phyloP scores from a whole-genome alignment of 2,797 vertebrate genomes.

The Gallinago stenura region DNA sequence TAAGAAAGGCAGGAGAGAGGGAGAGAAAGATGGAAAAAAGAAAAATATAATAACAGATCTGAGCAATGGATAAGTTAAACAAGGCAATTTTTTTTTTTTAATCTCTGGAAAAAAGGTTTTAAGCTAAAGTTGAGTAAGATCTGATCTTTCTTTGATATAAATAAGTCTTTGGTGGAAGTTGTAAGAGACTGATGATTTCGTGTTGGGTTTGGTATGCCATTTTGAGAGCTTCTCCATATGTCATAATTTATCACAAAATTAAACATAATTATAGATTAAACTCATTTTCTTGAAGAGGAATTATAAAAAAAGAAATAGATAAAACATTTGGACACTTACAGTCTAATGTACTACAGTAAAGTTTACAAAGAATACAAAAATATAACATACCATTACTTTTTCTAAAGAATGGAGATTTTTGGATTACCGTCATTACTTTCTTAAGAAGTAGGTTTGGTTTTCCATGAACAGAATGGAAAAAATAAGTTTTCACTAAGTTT shows the following conservation, averaged over 20 bases:
- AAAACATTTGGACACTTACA: neutral
- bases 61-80: neutral
- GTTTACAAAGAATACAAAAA: neutral
- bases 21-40: neutral
- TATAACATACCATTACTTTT: neutral
- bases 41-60: neutral
- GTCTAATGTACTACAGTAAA: neutral
- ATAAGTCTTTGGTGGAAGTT: neutral
- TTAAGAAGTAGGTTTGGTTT: neutral
- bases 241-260: neutral
- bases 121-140: neutral
- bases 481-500: neutral
- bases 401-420: neutral
- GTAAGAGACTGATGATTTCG: neutral
- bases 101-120: neutral
- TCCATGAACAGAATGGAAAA: neutral
- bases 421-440: fast-evolving
- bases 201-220: neutral
- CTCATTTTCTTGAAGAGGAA: neutral
- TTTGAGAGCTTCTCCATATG: neutral
- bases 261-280: neutral
- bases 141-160: neutral
- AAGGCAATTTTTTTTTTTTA: neutral
- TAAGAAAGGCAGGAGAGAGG: neutral
- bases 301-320: neutral